Evolutionary conservation across 37 sponge, comb jelly and placozoan species (phyloP).

Genomic region (Beroe forskalii): DNA sequence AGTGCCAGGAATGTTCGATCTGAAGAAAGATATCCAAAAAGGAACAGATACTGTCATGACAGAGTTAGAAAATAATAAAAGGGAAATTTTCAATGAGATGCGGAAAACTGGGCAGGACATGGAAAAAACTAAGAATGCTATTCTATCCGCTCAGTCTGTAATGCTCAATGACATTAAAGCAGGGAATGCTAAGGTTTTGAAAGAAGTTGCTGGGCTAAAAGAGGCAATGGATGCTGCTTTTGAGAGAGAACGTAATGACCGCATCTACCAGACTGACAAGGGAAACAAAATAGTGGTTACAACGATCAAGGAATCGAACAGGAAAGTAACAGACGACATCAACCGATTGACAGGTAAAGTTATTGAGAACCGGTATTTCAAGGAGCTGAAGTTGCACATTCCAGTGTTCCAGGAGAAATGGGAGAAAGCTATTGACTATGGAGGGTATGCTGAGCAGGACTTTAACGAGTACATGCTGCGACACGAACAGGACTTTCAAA

Average conservation of each 20-base stretch:
- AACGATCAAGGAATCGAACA: background rate
- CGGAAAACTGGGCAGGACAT: background rate
- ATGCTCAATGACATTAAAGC: slow-evolving; percentile 9
- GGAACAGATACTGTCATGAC: background rate
- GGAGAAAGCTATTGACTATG: background rate
- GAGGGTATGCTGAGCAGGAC: background rate
- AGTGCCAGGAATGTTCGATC: slow-evolving; percentile 12
- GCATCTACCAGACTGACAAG: background rate
- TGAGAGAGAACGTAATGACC: slow-evolving; percentile 2
- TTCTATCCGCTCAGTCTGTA: background rate
- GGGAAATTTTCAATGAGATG: background rate
- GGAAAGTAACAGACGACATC: slow-evolving; percentile 2
- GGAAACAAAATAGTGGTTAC: background rate
- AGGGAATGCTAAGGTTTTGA: background rate
- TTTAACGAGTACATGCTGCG: background rate
- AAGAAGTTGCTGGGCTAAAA: background rate
- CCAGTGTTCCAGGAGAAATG: slow-evolving; percentile 22
- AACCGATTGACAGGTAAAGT: background rate
- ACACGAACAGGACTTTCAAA: background rate
- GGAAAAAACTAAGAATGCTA: slow-evolving; percentile 7
- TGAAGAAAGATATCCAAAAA: background rate
- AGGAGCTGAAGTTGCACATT: background rate
- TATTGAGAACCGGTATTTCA: slow-evolving; percentile 2
- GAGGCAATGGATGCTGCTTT: slow-evolving; percentile 20
- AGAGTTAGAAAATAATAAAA: background rate